Percentiles rank a stretch among this genome's conserved stretches.
These are phyloP conservation scores for Leuciscus idus DNA, from an alignment of 2,113 vertebrate species.

Conservation along the genomic window DNA sequence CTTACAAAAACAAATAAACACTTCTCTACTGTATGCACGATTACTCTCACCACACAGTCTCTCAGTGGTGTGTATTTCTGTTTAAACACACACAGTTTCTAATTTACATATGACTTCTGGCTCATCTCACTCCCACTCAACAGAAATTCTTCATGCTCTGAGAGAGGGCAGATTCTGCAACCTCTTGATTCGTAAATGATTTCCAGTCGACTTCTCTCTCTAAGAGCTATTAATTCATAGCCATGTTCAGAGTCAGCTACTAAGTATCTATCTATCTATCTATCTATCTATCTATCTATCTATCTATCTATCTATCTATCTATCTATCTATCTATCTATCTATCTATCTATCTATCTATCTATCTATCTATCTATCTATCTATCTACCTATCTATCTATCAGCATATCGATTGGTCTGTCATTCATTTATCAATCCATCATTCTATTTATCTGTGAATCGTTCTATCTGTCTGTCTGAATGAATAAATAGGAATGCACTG, in stretches of 20 bases:
- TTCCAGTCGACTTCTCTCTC: neutral
- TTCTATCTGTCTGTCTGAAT: too few relatives aligned
- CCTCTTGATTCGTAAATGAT: conserved; percentile 11
- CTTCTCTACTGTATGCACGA: neutral
- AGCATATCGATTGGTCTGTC: too few relatives aligned
- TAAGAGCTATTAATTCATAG: conserved; percentile 1
- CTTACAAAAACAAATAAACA: conserved; percentile 25
- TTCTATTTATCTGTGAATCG: too few relatives aligned
- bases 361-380: neutral
- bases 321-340: neutral
- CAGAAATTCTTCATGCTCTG: conserved; percentile 3
- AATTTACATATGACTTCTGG: conserved; percentile 12
- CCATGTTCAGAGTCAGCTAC: neutral
- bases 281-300: neutral
- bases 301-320: neutral
- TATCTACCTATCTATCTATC: too few relatives aligned
- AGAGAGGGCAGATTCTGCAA: neutral
- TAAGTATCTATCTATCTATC: neutral
- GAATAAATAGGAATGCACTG: neutral
- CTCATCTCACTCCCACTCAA: neutral
- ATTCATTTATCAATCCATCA: too few relatives aligned
- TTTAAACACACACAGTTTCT: conserved; percentile 15
- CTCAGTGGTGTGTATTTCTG: neutral
- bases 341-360: neutral
- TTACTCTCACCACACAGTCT: neutral